Evolutionary conservation across 2,888 invertebrate species (phyloP), one percentile per base, ranked within the genome.

Genomic region (Pachydiplax longipennis): DNA sequence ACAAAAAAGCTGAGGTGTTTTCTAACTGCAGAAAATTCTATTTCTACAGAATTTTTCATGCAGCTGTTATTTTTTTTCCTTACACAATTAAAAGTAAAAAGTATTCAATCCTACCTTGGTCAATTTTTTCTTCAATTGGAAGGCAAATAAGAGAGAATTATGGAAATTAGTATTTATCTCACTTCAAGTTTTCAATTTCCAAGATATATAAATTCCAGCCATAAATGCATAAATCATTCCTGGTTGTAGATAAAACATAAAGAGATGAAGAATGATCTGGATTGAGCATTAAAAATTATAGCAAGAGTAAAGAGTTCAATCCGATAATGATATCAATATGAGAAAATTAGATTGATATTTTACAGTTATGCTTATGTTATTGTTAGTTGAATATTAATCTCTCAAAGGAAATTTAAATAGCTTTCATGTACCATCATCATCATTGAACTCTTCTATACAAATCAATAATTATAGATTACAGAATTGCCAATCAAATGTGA

Each of bases 101-200:
- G 37, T 35, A 83, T n/a, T 73, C 73, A 15, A 61, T 87, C 87
- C 58, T 87, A 87, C 87, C 87, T 87, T 87, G 37, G 65, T 48
- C n/a, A 87, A 61, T n/a, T 87, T 87, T 18, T 83, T 83, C 87
- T 65, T 87, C 83, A 58, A 37, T 37, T 61, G 61, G 87, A 61
- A 61, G 35, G 87, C 87, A 87, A 61, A 87, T 37, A 87, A 37
- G 87, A 87, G 61, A 87, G 48, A 87, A 87, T 87, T 61, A 61
- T 87, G 58, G 87, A 13, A 61, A 87, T 87, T 87, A 87, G 61
- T 87, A 87, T 61, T 73, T 73, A 73, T 73, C 73, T 73, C 73
- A 73, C 73, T 73, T 73, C 73, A 73, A 25, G 2, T 73, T 73
- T 73, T 73, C 73, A 31, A 73, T 31, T 25, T 73, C 73, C 73